Evolutionary conservation across 64 coral and sea anemone species (phyloP).

Genomic region (Pachyseris speciosa): DNA sequence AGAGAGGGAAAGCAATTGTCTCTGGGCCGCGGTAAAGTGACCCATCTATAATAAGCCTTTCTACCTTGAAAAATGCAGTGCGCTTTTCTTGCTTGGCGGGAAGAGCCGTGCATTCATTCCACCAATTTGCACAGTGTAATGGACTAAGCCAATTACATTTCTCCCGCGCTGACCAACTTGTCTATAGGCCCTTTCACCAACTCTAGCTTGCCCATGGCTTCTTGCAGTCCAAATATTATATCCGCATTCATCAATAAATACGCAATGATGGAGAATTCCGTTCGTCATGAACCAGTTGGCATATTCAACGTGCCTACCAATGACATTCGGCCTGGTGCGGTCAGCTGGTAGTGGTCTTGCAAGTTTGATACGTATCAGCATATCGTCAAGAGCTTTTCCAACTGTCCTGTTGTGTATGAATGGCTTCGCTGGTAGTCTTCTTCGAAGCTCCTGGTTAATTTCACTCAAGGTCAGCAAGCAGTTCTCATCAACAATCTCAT

Average conservation of each 20-base stretch:
- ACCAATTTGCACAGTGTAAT: neutral
- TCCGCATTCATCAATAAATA: constrained; percentile 41
- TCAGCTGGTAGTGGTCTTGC: constrained; percentile 24
- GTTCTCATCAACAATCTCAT: constrained; percentile 45
- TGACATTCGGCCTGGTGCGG: constrained; percentile 41
- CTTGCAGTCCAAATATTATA: constrained; percentile 31
- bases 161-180: neutral
- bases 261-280: neutral
- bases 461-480: constrained; percentile 34
- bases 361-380: constrained; percentile 25
- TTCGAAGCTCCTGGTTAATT: constrained; percentile 43
- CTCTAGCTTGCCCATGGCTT: constrained; percentile 18
- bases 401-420: neutral
- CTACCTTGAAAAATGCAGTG: too few relatives aligned
- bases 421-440: constrained; percentile 37
- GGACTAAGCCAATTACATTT: constrained; percentile 8
- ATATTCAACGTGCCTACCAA: neutral
- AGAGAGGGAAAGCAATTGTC: too few relatives aligned
- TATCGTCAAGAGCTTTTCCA: constrained; percentile 27
- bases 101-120: neutral
- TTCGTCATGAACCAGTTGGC: constrained; percentile 25
- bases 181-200: neutral
- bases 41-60: too few relatives aligned
- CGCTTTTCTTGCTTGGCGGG: too few relatives aligned
- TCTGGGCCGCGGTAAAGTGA: too few relatives aligned